These are phyloP conservation scores for Noturus placidus DNA, from an alignment of 2,113 vertebrate genomes.

Conservation along the genomic window DNA sequence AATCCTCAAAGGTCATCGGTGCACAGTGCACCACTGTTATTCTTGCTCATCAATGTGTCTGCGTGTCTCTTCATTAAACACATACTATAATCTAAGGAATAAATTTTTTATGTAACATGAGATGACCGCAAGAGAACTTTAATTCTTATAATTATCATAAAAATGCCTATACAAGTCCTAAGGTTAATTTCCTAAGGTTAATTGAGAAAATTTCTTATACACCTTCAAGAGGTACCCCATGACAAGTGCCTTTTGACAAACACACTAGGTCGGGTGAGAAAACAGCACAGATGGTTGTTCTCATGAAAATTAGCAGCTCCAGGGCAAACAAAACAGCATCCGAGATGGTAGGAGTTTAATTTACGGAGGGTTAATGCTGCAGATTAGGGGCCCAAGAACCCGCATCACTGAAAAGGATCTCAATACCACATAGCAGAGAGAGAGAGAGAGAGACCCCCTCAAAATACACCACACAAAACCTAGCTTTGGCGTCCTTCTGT, in stretches of 20 bases:
- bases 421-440: slow-evolving; percentile 57
- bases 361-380: slow-evolving; percentile 61
- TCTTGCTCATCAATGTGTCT: neutral
- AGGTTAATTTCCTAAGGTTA: neutral
- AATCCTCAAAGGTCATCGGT: neutral
- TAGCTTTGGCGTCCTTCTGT: slow-evolving; percentile 38
- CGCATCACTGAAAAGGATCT: slow-evolving; percentile 46
- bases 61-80: neutral
- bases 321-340: slow-evolving; percentile 65
- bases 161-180: neutral
- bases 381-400: slow-evolving; percentile 52
- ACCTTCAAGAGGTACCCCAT: slow-evolving; percentile 47
- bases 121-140: neutral
- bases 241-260: slow-evolving; percentile 51
- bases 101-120: neutral
- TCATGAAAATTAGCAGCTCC: slow-evolving; percentile 52
- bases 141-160: neutral
- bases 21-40: neutral
- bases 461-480: slow-evolving; percentile 54
- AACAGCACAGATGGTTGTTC: slow-evolving; percentile 59
- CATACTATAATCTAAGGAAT: neutral
- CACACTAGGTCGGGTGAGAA: slow-evolving; percentile 61
- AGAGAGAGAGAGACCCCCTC: neutral
- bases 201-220: slow-evolving; percentile 30
- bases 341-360: slow-evolving; percentile 53